Evolutionary conservation across 2,113 vertebrate species (phyloP).

Genomic region (Cochlearius cochlearius): DNA sequence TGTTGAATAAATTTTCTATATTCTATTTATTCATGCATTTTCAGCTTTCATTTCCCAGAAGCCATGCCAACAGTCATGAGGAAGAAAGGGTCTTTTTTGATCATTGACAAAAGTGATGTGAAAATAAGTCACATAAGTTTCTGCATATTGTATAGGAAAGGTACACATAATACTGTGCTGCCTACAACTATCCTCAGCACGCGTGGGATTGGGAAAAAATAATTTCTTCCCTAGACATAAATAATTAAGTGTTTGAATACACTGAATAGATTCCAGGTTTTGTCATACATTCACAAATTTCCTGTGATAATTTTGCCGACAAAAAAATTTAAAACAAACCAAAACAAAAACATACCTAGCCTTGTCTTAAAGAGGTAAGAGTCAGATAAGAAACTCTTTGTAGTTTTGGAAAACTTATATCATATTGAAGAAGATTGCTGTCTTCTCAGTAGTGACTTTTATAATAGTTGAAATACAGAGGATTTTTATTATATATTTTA

Average conservation of each 20-base stretch:
- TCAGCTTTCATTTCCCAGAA: conserved; percentile 26
- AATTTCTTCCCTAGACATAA: neutral
- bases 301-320: conserved; percentile 42
- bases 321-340: conserved; percentile 22
- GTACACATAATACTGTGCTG: neutral
- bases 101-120: neutral
- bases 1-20: conserved; percentile 66
- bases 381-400: neutral
- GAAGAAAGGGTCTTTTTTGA: neutral
- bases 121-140: conserved; percentile 45
- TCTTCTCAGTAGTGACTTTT: neutral
- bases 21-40: conserved; percentile 64
- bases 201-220: neutral
- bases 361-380: conserved; percentile 23
- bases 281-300: conserved; percentile 10
- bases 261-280: conserved; percentile 30
- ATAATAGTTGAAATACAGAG: conserved; percentile 5
- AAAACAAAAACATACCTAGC: conserved; percentile 13
- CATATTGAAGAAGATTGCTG: neutral
- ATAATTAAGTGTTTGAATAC: conserved; percentile 49
- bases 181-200: neutral
- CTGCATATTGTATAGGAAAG: neutral
- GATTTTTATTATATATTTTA: conserved; percentile 39
- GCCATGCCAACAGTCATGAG: conserved; percentile 38
- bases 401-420: neutral